Evolutionary conservation across 1,140 invertebrate species (phyloP), one percentile per base, ranked within the genome.

Genomic region (Leptoteleia sp.): DNA sequence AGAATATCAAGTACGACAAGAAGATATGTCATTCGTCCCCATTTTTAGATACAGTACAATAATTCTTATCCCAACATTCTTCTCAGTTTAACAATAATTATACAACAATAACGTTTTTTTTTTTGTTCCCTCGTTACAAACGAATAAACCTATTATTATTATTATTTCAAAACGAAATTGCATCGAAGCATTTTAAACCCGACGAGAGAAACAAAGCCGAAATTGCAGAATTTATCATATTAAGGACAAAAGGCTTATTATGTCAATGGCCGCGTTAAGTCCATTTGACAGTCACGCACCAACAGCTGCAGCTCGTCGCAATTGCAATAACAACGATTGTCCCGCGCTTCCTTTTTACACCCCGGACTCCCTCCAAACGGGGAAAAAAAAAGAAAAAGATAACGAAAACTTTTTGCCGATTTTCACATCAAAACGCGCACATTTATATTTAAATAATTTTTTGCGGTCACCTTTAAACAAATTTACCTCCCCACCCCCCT

Each of bases 181-280:
- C 47, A 33, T 6, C 42, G 11, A 68, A 42, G 3, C 1, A 6
- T 38, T 50, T 38, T 16, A 68, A 47, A 11, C n/a, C 16, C n/a
- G 9, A 27, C 37, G n/a, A n/a, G n/a, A 35, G 43, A 42, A 57
- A 50, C 40, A 40, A 61, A 12, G 54, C 35, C 35, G 35, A 31
- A 61, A 52, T 59, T 45, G 35, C 57, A 47, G 57, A 55, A 73
- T 57, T 55, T 47, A 64, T 48, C 48, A 22, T 64, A 73, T 73
- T 73, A 73, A 57, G 70, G 71, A 57, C 72, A 62, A 68, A 70
- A 43, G 62, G 55, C 61, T 76, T 42, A 76, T 76, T 76, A 54
- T 37, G 62, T 7, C 45, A n/a, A 76, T 67, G 72, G 54, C 47
- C 62, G 55, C 54, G 55, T 54, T 62, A 50, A 67, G 62, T 59